These are phyloP conservation scores for Bellardia bayeri DNA, from an alignment of 2,888 invertebrate species.

Conservation along the genomic window DNA sequence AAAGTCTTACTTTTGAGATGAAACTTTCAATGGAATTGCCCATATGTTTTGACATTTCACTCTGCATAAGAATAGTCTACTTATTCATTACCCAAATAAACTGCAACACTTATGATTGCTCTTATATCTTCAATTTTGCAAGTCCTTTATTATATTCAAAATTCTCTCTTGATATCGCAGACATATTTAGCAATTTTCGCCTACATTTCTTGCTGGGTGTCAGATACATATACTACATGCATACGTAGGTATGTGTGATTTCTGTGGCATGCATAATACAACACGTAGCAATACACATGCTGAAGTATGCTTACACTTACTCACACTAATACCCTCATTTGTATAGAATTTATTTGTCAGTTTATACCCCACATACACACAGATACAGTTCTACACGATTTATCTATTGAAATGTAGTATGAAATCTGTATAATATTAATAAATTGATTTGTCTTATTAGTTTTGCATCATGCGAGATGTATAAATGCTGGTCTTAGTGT, in stretches of 20 bases:
- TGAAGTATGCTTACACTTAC: constrained; percentile 21
- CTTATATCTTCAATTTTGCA: too few relatives aligned
- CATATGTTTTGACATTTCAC: too few relatives aligned
- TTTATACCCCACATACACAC: background rate
- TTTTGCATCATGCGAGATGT: constrained; percentile 41
- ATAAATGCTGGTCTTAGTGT: background rate
- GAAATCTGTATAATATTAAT: constrained; percentile 62
- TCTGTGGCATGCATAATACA: constrained; percentile 30
- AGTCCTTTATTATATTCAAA: too few relatives aligned
- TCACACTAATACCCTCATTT: background rate
- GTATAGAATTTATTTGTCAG: constrained; percentile 1
- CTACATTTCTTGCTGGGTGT: constrained; percentile 2
- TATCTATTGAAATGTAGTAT: constrained; percentile 49
- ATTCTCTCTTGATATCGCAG: too few relatives aligned
- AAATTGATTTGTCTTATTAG: constrained; percentile 69
- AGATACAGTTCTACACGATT: background rate
- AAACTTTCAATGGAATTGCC: too few relatives aligned
- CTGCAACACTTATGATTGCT: too few relatives aligned
- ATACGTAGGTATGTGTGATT: background rate
- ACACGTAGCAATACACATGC: constrained; percentile 48
- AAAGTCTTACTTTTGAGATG: too few relatives aligned
- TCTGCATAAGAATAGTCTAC: too few relatives aligned
- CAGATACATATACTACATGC: background rate
- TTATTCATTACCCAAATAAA: too few relatives aligned
- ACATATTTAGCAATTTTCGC: too few relatives aligned